Conservation (phyloP, 2,888 invertebrate genomes). For the Cylindroiulus punctatus region DNA sequence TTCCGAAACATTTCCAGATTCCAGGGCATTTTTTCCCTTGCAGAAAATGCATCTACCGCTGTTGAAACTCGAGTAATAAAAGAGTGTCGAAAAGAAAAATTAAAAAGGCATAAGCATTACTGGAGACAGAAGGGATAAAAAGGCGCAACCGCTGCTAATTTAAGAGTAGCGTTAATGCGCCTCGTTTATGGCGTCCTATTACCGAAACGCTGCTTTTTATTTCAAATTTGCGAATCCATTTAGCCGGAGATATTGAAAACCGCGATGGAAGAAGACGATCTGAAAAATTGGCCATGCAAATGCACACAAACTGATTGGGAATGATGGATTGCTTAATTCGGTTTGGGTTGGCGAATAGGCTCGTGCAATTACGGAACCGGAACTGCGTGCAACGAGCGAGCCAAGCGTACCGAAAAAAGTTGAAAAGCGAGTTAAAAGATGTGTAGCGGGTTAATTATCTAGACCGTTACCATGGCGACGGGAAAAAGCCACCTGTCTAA, state of each 20-base stretch:
- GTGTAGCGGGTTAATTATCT: conserved; percentile 40
- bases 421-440: background rate
- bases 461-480: background rate
- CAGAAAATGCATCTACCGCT: background rate
- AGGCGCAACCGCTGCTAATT: conserved; percentile 30
- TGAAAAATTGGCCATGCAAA: conserved; percentile 47
- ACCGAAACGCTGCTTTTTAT: conserved; percentile 40
- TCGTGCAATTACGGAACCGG: conserved; percentile 26
- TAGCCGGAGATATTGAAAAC: conserved; percentile 39
- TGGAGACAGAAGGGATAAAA: background rate
- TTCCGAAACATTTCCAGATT: background rate
- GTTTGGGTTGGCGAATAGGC: conserved; percentile 17
- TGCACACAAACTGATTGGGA: conserved; percentile 37
- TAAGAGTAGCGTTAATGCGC: conserved; percentile 49
- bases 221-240: conserved; percentile 39
- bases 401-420: background rate
- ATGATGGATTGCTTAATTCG: conserved; percentile 51
- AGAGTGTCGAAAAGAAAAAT: conserved; percentile 15
- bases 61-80: conserved; percentile 2
- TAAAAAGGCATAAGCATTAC: conserved; percentile 35
- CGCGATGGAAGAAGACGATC: conserved; percentile 29
- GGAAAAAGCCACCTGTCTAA: conserved; percentile 26
- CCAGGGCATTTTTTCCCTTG: background rate
- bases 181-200: conserved; percentile 46
- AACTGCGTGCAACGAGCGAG: background rate